Evolutionary conservation across 2,797 vertebrate species (phyloP).

Genomic region (Pempheris klunzingeri): DNA sequence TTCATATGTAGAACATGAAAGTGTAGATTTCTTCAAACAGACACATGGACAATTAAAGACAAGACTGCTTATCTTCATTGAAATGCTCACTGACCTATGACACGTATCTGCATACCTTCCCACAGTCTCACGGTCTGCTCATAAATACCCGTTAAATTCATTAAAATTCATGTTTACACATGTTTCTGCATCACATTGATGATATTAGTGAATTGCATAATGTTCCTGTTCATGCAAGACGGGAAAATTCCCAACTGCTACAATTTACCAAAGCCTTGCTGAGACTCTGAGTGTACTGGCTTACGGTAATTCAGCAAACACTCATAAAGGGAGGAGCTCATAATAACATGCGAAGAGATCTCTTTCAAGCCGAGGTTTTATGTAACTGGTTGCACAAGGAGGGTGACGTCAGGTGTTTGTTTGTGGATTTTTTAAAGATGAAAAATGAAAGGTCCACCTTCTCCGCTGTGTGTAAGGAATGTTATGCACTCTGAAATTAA

Average conservation of each 20-base stretch:
- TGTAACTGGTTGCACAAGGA: conserved; percentile 7
- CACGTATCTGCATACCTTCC: conserved; percentile 19
- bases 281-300: conserved; percentile 16
- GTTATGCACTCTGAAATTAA: background rate
- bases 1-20: too few relatives aligned
- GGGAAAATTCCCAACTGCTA: conserved; percentile 8
- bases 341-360: conserved; percentile 12
- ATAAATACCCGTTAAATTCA: background rate
- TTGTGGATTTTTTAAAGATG: background rate
- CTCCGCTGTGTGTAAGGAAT: background rate
- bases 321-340: background rate
- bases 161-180: conserved; percentile 9
- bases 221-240: background rate
- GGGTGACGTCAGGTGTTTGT: background rate
- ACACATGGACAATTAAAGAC: background rate
- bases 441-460: background rate
- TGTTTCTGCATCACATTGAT: background rate
- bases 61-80: background rate
- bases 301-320: conserved; percentile 18
- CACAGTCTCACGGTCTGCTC: conserved; percentile 1
- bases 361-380: background rate
- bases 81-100: conserved; percentile 8
- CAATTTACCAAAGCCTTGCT: background rate
- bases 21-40: background rate
- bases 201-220: background rate